Conservation (phyloP, 2,797 vertebrate genomes). For the Meda fulgida region DNA sequence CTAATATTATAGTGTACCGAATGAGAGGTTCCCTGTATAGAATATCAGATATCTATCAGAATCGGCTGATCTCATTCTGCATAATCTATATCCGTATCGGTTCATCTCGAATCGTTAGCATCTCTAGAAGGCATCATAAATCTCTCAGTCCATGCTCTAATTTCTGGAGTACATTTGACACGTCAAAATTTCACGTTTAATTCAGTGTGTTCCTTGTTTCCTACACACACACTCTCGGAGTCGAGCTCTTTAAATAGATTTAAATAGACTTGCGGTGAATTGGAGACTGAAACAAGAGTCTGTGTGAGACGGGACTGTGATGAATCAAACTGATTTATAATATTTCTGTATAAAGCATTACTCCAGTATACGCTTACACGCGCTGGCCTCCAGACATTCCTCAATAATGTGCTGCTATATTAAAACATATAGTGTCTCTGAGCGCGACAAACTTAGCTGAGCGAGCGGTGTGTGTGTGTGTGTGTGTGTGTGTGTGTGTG, state of each 20-base stretch:
- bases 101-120: no score
- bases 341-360: conserved; percentile 48
- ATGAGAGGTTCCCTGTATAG: no score
- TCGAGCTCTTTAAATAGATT: neutral
- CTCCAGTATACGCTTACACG: conserved; percentile 42
- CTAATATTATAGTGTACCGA: no score
- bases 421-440: conserved; percentile 18
- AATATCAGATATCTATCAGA: no score
- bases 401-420: conserved; percentile 52
- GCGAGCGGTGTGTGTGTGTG: neutral
- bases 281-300: neutral
- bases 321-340: conserved; percentile 51
- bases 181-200: neutral
- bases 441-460: no score
- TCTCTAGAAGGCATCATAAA: neutral
- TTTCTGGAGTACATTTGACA: neutral
- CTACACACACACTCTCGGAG: neutral
- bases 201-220: neutral
- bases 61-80: no score
- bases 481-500: neutral
- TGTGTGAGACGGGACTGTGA: conserved; percentile 8
- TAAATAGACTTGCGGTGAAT: conserved; percentile 27
- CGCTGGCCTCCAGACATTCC: conserved; percentile 43
- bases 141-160: neutral
- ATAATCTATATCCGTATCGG: no score